phyloP scores from a whole-genome alignment of 2,797 vertebrate species.

The Molossus molossus region DNA sequence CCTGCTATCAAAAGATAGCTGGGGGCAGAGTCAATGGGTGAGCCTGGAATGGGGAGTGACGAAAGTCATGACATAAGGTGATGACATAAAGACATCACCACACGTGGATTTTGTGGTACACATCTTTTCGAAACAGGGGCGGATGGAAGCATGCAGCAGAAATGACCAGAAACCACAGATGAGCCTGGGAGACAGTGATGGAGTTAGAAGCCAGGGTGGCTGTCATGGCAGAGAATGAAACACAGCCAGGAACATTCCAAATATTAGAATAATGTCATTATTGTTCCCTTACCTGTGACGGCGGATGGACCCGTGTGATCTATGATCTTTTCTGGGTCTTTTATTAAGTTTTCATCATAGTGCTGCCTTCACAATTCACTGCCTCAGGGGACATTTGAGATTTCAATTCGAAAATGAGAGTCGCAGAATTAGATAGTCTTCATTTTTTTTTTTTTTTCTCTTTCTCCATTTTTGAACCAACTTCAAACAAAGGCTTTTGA shows the following conservation, averaged over 20 bases:
- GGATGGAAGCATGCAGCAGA: neutral
- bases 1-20: neutral
- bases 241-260: slow-evolving; percentile 13
- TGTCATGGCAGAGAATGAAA: slow-evolving; percentile 1
- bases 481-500: slow-evolving; percentile 58
- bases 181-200: neutral
- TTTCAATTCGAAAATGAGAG: slow-evolving; percentile 77
- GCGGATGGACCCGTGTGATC: slow-evolving; percentile 25
- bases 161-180: neutral
- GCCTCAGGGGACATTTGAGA: slow-evolving; percentile 68
- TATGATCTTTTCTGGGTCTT: slow-evolving; percentile 76
- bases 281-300: slow-evolving; percentile 65
- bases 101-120: neutral
- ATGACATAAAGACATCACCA: neutral
- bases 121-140: neutral
- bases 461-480: slow-evolving; percentile 37
- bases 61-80: neutral
- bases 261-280: slow-evolving; percentile 71
- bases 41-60: neutral
- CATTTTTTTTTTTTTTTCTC: neutral
- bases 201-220: neutral
- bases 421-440: slow-evolving; percentile 76
- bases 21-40: neutral
- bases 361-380: slow-evolving; percentile 32
- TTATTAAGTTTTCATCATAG: slow-evolving; percentile 75